A percentile compares a stretch with the other conserved stretches of the same genome.
phyloP scores from a whole-genome alignment of 2,888 invertebrate species.

The Eurytoma adleriae region DNA sequence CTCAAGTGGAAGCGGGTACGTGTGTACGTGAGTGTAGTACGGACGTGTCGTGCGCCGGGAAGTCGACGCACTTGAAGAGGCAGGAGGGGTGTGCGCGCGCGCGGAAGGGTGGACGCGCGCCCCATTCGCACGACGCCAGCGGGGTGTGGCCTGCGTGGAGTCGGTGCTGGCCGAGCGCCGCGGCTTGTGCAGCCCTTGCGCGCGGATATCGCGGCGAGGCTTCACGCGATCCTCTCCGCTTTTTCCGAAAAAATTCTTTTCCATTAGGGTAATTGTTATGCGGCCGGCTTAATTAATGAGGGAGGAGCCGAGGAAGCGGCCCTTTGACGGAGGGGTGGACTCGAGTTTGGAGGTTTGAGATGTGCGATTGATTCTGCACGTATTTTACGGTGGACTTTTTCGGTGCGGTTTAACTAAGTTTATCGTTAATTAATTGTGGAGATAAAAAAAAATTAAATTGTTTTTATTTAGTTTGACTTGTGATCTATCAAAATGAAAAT shows the following conservation, averaged over 20 bases:
- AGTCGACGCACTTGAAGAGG: constrained; percentile 10
- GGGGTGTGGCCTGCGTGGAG: not conserved
- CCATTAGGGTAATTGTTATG: constrained; percentile 35
- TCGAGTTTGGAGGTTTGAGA: too few relatives aligned
- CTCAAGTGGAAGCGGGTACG: not conserved
- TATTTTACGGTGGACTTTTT: too few relatives aligned
- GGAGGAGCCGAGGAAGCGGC: not conserved
- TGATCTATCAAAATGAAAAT: too few relatives aligned
- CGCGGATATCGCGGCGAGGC: too few relatives aligned
- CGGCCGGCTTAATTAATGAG: not conserved
- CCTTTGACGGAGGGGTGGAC: too few relatives aligned
- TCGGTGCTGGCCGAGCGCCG: not conserved
- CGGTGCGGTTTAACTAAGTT: too few relatives aligned
- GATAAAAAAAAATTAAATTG: too few relatives aligned
- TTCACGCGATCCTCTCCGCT: not conserved
- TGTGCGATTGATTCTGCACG: too few relatives aligned
- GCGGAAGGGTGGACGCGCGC: not conserved
- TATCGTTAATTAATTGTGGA: too few relatives aligned
- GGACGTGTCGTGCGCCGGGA: not conserved
- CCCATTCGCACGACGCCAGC: not conserved
- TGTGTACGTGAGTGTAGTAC: not conserved
- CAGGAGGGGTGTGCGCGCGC: not conserved
- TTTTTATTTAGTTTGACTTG: too few relatives aligned
- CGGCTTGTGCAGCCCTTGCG: not conserved
- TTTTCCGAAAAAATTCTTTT: constrained; percentile 28